Evolutionary conservation across 2,888 invertebrate species (phyloP), one percentile per base, ranked within the genome.

Genomic region (Habrosyne pyritoides): DNA sequence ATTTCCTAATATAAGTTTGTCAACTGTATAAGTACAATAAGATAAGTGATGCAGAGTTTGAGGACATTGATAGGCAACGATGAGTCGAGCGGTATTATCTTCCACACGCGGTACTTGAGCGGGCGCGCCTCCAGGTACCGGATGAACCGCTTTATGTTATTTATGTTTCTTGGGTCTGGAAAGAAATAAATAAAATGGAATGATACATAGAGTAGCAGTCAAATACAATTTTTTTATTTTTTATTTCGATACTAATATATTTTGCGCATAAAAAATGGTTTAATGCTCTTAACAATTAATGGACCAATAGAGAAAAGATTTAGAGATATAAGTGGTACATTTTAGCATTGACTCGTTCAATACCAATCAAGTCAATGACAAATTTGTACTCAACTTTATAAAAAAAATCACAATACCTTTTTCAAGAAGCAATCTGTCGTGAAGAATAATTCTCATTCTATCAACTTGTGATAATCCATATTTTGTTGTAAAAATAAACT

Each of bases 81-180:
- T 2, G 59, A 51, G 53, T 77, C 60, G 8, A 74, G 57, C 0
- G 69, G 66, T 6, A 74, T 55, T 4, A 68, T 10, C 18, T 64
- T 56, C 58, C 50, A 67, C 8, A 60, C 54, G 3, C 52, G 36
- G 46, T 61, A 62, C 54, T 51, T 55, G 26, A 61, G 54, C 6
- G 54, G 57, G 4, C 60, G 65, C 14, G 59, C 61, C 8, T 42
- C 42, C 18, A 42, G 42, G 14, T 36, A 36, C n/a, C 14, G 14
- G 36, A 36, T 36, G 14, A 36, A 36, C 5, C 36, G 36, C n/a
- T 36, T 36, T 36, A 36, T 36, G 1, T 36, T 2, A 4, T 14
- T 36, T 14, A 5, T 36, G 14, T 6, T n/a, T 6, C 6, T 36
- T 18, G 46, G 5, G 56, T 63, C 59, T 61, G 57, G 53, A 64